Evolutionary conservation across 2,888 invertebrate species (phyloP).

Genomic region (Hetaerina titia): DNA sequence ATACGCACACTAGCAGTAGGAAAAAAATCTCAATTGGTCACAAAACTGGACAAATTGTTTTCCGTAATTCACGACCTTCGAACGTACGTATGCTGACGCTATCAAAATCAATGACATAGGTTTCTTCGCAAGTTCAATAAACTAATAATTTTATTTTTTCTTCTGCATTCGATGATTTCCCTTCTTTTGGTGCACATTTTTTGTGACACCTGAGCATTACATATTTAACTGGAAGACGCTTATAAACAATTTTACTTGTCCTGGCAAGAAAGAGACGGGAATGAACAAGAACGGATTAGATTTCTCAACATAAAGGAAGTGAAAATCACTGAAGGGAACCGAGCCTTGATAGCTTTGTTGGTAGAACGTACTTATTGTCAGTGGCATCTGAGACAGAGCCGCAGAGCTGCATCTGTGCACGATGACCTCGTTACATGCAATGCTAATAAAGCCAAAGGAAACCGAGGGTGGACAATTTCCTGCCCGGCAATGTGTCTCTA

Average conservation of each 20-base stretch:
- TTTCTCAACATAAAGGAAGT: not conserved
- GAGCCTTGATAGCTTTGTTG: constrained; percentile 6
- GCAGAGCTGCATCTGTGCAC: not conserved
- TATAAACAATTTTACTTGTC: not conserved
- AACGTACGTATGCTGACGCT: too few species aligned
- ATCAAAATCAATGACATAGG: too few species aligned
- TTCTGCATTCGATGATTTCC: too few species aligned
- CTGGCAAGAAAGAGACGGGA: not conserved
- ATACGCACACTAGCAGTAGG: too few species aligned
- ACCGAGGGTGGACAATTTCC: constrained; percentile 32
- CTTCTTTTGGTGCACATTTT: too few species aligned
- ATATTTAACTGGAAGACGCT: not conserved
- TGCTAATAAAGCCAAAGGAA: not conserved
- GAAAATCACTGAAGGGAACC: constrained; percentile 34
- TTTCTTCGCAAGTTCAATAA: not conserved
- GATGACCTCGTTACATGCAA: constrained; percentile 34
- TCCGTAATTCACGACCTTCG: too few species aligned
- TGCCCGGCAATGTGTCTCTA: not conserved
- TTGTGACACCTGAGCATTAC: too few species aligned
- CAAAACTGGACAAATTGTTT: too few species aligned
- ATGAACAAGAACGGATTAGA: not conserved
- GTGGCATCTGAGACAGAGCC: not conserved
- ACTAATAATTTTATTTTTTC: not conserved
- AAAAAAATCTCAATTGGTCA: too few species aligned
- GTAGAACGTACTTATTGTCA: not conserved